Base-by-base conservation (phyloP, 1,140 invertebrate genomes). In the Polypedilum pembai region DNA sequence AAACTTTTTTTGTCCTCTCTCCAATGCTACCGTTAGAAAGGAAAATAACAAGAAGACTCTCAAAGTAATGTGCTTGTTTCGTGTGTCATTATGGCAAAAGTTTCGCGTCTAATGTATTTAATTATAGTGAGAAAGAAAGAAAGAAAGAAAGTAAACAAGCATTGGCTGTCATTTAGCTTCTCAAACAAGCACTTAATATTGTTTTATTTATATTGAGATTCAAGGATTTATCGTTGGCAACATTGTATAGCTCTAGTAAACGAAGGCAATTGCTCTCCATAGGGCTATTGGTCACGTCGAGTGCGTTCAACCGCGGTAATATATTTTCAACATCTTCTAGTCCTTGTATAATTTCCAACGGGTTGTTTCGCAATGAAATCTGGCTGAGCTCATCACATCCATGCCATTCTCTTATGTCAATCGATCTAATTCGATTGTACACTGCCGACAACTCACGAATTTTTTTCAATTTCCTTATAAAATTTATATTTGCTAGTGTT, bases 381-480 rank as follows among this genome's bases (percentile, higher is more conserved):
- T 21, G 18, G 17, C n/a, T 69, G 20, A 69, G 18, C 3, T 69
- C 65, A 18, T 20, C 17, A 69, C 65, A 69, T 20, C 65, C 65
- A 18, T 18, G n/a, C 8, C 17, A 18, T 18, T 21, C 7, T 69
- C 65, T 69, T 8, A 21, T 3, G 18, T 20, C 20, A 69, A 69
- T 18, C 18, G 65, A 69, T 10, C 17, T 69, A 10, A 69, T 69
- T 20, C 17, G 65, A 69, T 69, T 69, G 17, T 69, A 10, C 17
- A 7, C 15, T 0, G 65, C 65, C 3, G 17, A 69, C 20, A 69
- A 10, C 18, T 69, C 65, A 10, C 65, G 45, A 56, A 56, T 56
- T n/a, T n/a, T 56, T 56, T 56, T 69, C 65, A 69, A 69, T 69
- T 69, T 69, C 12, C 65, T 69, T 20, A 69, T 7, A 69, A 69